Evolutionary conservation across 2,113 vertebrate species (phyloP), one percentile per base, ranked within the genome.

Genomic region (Glareola pratincola): DNA sequence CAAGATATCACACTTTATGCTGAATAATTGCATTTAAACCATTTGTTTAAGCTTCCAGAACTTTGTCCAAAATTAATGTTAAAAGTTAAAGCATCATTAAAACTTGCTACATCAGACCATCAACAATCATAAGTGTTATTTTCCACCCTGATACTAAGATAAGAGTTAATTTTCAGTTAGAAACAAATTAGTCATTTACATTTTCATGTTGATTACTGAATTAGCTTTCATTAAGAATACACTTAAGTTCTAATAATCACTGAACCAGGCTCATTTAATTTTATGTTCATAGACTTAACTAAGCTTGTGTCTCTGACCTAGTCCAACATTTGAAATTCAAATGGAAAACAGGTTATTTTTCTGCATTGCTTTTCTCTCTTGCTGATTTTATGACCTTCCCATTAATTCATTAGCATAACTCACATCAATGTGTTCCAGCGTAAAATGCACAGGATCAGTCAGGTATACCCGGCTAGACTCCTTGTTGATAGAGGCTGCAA

Each of bases 141-240:
- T 97, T 98, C 98, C 98, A 98, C 97, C 97, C 98, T 98, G 98
- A 97, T 98, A 97, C 98, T 99, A 99, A 99, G 98, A 98, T 99
- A 99, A 98, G 98, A 99, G 99, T 99, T 99, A 99, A 99, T 99
- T 99, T 99, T 98, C 98, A 98, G 98, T 98, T 97, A 98, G 98
- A 99, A 99, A 99, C 98, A 98, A 98, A 99, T 99, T 98, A 98
- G 98, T 98, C 98, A 99, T 99, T 99, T 99, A 99, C 99, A 99
- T 99, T 99, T 99, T 98, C 98, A 98, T 98, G 99, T 98, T 99
- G 99, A 99, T 99, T 99, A 99, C 98, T 98, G 98, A 99, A 99
- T 99, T 99, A 99, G 98, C 98, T 99, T 99, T 99, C 99, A 99
- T 99, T 99, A 99, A 99, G 98, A 99, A 99, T 99, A 99, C 98